Base-by-base conservation (phyloP, 1,140 invertebrate species). In the Drosophila rufa region DNA sequence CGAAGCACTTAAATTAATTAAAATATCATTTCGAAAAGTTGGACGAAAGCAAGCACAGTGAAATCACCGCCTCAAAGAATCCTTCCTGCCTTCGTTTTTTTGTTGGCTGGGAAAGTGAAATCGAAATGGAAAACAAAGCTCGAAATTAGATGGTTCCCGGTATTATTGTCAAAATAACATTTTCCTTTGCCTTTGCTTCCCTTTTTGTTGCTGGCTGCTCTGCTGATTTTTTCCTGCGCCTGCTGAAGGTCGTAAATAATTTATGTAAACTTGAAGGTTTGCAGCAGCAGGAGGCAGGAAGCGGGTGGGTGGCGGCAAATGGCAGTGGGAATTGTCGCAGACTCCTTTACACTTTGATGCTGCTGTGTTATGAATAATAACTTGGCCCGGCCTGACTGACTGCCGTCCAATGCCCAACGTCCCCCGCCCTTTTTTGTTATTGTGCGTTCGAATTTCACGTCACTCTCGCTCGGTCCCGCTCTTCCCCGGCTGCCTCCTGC, bases 351-450 rank as follows among this genome's bases (percentile, higher is more conserved):
- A 89, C 84, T 89, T 89, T 90, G 82, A 89, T 90, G 84, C 85
- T 89, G 85, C 85, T 89, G 85, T 74, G 85, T 89, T 89, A 89
- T 89, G 84, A 89, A 89, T 89, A 89, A 89, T 89, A 89, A 89
- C 84, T 84, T 81, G 78, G 81, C 83, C 85, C 46, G 73, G 45
- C 47, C 65, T 56, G 61, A 66, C 64, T 50, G 22, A 61, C 47
- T 79, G 38, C 47, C 45, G 56, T 67, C 62, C 51, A 38, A 15
- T 15, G 43, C 42, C 33, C 9, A 33, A 8, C 55, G 62, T 57
- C 22, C 56, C 25, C 48, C 46, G 17, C 36, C 50, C 58, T 30
- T 42, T 64, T 50, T 58, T 68, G 62, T 68, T 79, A 65, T 82
- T 78, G 80, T 82, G 74, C 79, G 79, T 73, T 78, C 82, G 46